phyloP scores from a whole-genome alignment of 1,140 invertebrate species.

The Zaprionus africanus region DNA sequence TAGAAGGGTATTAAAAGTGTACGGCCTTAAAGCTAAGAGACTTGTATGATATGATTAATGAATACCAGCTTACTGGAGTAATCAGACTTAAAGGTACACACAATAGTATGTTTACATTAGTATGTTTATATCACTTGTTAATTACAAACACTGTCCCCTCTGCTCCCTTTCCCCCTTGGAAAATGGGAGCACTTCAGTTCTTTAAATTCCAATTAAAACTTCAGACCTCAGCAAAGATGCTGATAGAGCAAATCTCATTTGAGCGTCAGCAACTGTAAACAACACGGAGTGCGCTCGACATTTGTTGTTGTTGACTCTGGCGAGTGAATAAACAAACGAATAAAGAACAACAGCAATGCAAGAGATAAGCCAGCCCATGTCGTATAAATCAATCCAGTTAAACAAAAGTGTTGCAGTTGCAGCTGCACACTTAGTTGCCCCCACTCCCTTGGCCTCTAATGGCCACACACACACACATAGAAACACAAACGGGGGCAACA shows the following conservation, averaged over 20 bases:
- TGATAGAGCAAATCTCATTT: conserved; percentile 1
- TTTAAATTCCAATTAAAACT: conserved; percentile 13
- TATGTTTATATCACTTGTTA: not conserved
- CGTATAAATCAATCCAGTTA: conserved; percentile 33
- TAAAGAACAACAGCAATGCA: conserved; percentile 1
- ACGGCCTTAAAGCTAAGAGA: too few relatives aligned
- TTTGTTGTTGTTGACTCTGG: conserved; percentile 30
- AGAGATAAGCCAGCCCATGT: conserved; percentile 21
- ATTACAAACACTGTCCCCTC: not conserved
- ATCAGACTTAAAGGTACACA: too few relatives aligned
- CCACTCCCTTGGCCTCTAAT: conserved; percentile 9
- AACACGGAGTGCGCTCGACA: not conserved
- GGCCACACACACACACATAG: conserved; percentile 5
- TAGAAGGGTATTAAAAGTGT: too few relatives aligned
- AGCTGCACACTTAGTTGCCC: conserved; percentile 11
- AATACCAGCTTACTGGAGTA: too few relatives aligned
- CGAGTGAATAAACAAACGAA: conserved; percentile 12
- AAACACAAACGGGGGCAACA: not conserved
- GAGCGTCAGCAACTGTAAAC: conserved; percentile 9
- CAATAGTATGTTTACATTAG: not conserved
- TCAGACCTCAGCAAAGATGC: conserved; percentile 12
- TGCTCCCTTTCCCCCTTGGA: not conserved
- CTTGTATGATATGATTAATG: too few relatives aligned
- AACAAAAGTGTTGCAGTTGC: conserved; percentile 35
- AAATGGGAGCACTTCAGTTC: not conserved